phyloP scores from a whole-genome alignment of 2,797 vertebrate genomes.

The Sebastes cheni region DNA sequence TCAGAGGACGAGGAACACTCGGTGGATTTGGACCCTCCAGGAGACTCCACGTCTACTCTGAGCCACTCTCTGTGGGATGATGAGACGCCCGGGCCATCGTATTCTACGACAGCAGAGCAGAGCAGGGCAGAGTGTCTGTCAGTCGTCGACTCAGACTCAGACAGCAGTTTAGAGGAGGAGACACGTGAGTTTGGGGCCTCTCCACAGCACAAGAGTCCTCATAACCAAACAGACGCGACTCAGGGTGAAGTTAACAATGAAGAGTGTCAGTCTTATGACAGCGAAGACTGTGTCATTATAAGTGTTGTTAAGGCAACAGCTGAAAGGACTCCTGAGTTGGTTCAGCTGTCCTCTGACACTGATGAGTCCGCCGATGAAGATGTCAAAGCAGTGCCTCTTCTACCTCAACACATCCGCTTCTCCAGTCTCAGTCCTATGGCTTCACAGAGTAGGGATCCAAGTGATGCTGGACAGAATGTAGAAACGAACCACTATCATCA shows the following conservation, averaged over 20 bases:
- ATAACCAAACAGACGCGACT: conserved; percentile 27
- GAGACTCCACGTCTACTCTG: conserved; percentile 65
- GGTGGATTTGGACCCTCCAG: conserved; percentile 71
- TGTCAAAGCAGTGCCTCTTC: conserved; percentile 66
- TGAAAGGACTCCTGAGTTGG: conserved; percentile 93
- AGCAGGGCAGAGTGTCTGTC: conserved; percentile 70
- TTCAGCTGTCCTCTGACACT: conserved; percentile 92
- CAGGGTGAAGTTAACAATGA: conserved; percentile 28
- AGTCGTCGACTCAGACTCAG: conserved; percentile 83
- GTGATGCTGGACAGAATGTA: neutral
- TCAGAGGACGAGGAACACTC: conserved; percentile 87
- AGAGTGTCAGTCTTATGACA: conserved; percentile 66
- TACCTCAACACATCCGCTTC: conserved; percentile 83
- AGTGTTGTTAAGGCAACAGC: conserved; percentile 89
- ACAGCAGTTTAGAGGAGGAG: conserved; percentile 86
- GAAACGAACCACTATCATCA: conserved; percentile 3
- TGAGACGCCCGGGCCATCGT: conserved; percentile 96
- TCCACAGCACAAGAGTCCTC: conserved; percentile 42
- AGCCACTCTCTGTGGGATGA: conserved; percentile 92
- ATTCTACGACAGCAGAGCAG: conserved; percentile 84
- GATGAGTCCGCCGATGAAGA: conserved; percentile 83
- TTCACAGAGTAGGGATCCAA: conserved; percentile 33
- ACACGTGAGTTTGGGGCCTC: conserved; percentile 47
- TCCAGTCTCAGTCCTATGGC: conserved; percentile 75
- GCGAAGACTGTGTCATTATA: conserved; percentile 90